Base-by-base conservation (phyloP, 2,113 vertebrate genomes). In the Clarias gariepinus region DNA sequence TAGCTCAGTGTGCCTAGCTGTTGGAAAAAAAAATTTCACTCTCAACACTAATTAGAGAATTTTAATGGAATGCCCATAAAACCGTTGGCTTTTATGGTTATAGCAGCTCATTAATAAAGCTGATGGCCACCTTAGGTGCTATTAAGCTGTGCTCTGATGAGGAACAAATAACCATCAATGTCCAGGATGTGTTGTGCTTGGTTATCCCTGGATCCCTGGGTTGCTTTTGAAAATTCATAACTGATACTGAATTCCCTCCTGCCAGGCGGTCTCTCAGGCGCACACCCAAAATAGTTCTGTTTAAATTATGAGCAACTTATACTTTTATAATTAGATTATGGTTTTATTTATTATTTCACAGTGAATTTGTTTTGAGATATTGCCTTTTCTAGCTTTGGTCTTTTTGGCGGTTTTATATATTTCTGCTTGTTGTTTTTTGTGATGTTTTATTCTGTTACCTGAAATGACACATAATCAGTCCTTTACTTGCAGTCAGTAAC, bases 91-190 rank as follows among this genome's bases (percentile, higher is more conserved):
- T 93, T 94, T 91, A 92, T 86, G 90, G 85, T 68, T 52, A 64
- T 68, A 82, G 41, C 4, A 76, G 86, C 63, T 36, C 85, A 92
- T 94, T 88, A 93, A 92, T 91, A 87, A 87, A 86, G 66, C 83
- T 90, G 87, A 90, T 41, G 28, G 1, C 71, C 57, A 79, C 53
- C 53, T n/a, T 77, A 36, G n/a, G 83, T 76, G 88, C 89, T 87
- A 90, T 94, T 94, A 94, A 86, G 86, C 86, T 84, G 92, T 73
- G 92, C 92, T 84, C 82, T 91, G 91, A 90, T 89, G 90, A 90
- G 92, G 90, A 94, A 94, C 89, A 69, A 90, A 88, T 30, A 86
- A 77, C 3, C 8, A 69, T 66, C 28, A 41, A n/a, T 83, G 63
- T 83, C 84, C 66, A 61, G 0, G 16, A 84, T 61, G 25, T n/a